phyloP scores from a whole-genome alignment of 2,888 invertebrate genomes.

The Lissocephala sabroskyi region DNA sequence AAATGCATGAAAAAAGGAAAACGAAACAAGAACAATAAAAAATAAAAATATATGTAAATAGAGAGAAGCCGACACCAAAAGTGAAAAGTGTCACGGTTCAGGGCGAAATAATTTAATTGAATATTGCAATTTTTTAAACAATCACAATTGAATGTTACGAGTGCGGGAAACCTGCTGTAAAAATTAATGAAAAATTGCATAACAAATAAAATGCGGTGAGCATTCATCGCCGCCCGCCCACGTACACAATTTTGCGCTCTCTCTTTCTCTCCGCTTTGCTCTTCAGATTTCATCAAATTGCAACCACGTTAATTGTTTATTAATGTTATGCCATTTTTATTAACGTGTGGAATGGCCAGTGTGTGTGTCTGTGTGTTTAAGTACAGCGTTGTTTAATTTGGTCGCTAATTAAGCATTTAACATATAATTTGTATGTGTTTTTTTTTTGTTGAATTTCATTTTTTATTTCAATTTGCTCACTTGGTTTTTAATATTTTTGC shows the following conservation, averaged over 20 bases:
- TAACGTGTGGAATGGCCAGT: slow-evolving; percentile 7
- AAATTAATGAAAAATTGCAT: slow-evolving; percentile 38
- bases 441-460: slow-evolving; percentile 18
- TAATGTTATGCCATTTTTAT: slow-evolving; percentile 37
- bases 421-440: slow-evolving; percentile 23
- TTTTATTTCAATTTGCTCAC: slow-evolving; percentile 35
- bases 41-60: too few relatives aligned
- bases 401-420: slow-evolving; percentile 51
- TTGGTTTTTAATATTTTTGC: slow-evolving; percentile 7
- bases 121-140: slow-evolving; percentile 35
- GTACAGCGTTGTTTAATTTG: slow-evolving; percentile 38
- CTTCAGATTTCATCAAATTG: slow-evolving; percentile 6
- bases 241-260: slow-evolving; percentile 2
- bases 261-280: too few relatives aligned
- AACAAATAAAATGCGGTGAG: slow-evolving; percentile 47
- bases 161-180: neutral
- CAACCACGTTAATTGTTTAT: slow-evolving; percentile 37
- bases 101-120: slow-evolving; percentile 42
- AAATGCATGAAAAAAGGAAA: too few relatives aligned
- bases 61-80: too few relatives aligned
- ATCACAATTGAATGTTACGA: slow-evolving; percentile 1
- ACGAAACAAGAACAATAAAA: too few relatives aligned
- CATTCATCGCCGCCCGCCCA: slow-evolving; percentile 13
- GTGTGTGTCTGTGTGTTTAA: slow-evolving; percentile 17
- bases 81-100: too few relatives aligned